These are phyloP conservation scores for Drosophila barbarae DNA, from an alignment of 2,888 invertebrate species.

Conservation along the genomic window DNA sequence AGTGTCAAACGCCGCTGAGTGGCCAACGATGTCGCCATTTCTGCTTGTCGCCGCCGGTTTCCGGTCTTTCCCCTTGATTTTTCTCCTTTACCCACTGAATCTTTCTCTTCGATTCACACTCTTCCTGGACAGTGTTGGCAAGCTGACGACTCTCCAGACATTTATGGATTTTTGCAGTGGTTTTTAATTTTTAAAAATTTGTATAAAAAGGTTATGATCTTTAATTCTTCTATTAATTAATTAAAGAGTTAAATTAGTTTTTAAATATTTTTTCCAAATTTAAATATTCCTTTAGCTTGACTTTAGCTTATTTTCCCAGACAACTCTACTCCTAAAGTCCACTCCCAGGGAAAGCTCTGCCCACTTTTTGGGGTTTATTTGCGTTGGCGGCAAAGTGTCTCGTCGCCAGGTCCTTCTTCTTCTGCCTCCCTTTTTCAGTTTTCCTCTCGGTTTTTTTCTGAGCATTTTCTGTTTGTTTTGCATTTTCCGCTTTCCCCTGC, in stretches of 20 bases:
- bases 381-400: conserved; percentile 75
- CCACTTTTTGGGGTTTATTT: conserved; percentile 60
- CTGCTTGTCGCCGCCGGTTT: conserved; percentile 55
- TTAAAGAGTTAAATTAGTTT: neutral
- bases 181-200: no score
- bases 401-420: conserved; percentile 57
- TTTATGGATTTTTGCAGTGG: neutral
- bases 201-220: no score
- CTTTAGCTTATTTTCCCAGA: neutral
- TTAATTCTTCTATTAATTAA: neutral
- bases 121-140: neutral
- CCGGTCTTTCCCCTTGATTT: conserved; percentile 37
- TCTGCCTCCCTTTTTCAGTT: conserved; percentile 4
- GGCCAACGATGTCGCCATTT: conserved; percentile 57
- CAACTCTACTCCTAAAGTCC: conserved; percentile 15
- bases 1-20: conserved; percentile 71
- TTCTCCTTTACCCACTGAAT: neutral
- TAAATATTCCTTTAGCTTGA: neutral
- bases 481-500: conserved; percentile 61
- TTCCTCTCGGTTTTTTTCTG: conserved; percentile 3
- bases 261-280: neutral
- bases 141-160: neutral
- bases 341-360: conserved; percentile 7
- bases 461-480: conserved; percentile 67
- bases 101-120: conserved; percentile 1